phyloP scores from a whole-genome alignment of 2,797 vertebrate genomes.

The Enteromius argenteus region DNA sequence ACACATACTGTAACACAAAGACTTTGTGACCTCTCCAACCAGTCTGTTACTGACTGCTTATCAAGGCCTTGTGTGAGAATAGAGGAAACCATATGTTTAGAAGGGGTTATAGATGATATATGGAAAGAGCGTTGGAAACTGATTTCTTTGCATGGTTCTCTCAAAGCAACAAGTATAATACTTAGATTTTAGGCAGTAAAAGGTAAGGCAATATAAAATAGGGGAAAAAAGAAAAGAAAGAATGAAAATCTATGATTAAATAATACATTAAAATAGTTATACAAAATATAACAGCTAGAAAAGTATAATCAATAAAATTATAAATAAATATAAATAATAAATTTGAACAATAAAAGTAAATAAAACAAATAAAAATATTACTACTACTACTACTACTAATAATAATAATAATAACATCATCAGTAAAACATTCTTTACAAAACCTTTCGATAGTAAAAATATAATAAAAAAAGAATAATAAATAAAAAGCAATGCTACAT shows the following conservation, averaged over 20 bases:
- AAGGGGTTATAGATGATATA: background rate
- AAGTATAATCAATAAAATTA: background rate
- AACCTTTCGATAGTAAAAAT: background rate
- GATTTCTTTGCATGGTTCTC: background rate
- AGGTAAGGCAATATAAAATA: background rate
- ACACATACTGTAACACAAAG: conserved; percentile 51
- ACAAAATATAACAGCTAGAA: background rate
- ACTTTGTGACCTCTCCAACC: conserved; percentile 42
- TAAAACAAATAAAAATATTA: background rate
- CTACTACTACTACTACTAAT: background rate
- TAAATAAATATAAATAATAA: background rate
- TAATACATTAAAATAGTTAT: background rate
- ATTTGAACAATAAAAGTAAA: background rate
- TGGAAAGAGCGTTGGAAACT: background rate
- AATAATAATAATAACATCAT: background rate
- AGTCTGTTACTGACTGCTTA: conserved; percentile 53
- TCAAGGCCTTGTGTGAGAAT: conserved; percentile 29
- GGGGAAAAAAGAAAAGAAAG: background rate
- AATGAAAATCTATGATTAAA: background rate
- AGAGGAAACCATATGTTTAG: background rate
- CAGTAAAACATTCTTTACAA: background rate
- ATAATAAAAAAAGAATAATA: background rate
- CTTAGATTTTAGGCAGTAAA: background rate
- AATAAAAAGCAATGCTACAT: background rate
- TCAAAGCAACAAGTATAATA: background rate